Evolutionary conservation across 1,140 invertebrate genomes (phyloP).

Genomic region (Lasaia peninsularis): DNA sequence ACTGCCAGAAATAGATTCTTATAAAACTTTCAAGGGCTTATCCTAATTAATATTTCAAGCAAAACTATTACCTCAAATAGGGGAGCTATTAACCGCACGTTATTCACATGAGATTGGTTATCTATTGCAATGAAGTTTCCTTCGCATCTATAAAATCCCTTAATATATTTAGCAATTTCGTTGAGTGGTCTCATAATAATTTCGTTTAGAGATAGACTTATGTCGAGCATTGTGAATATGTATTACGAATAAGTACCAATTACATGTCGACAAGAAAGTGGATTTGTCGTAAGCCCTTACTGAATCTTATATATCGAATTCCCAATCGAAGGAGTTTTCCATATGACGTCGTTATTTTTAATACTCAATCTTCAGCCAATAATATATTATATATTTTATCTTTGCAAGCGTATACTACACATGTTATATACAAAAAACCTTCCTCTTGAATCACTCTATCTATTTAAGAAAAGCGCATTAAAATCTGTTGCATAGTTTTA

Average conservation of each 20-base stretch:
- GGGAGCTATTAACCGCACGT: background rate
- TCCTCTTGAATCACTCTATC: too few species aligned
- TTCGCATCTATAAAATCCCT: background rate
- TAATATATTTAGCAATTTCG: background rate
- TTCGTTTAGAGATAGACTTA: background rate
- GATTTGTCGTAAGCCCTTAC: background rate
- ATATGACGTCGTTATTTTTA: background rate
- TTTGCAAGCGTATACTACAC: too few species aligned
- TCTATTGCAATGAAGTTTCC: background rate
- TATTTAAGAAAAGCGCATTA: too few species aligned
- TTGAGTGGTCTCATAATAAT: background rate
- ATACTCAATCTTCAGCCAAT: background rate
- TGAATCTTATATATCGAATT: background rate
- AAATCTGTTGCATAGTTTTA: too few species aligned
- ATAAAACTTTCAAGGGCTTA: background rate
- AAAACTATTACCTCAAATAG: background rate
- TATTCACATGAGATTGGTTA: background rate
- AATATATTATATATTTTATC: too few species aligned
- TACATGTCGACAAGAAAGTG: constrained; percentile 4
- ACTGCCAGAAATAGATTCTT: background rate
- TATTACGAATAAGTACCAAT: constrained; percentile 1
- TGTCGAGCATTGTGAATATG: background rate
- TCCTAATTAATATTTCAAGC: background rate
- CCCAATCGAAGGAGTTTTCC: background rate
- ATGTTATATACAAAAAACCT: too few species aligned